Base-by-base conservation (phyloP, 1,140 invertebrate species). In the Achroia grisella region DNA sequence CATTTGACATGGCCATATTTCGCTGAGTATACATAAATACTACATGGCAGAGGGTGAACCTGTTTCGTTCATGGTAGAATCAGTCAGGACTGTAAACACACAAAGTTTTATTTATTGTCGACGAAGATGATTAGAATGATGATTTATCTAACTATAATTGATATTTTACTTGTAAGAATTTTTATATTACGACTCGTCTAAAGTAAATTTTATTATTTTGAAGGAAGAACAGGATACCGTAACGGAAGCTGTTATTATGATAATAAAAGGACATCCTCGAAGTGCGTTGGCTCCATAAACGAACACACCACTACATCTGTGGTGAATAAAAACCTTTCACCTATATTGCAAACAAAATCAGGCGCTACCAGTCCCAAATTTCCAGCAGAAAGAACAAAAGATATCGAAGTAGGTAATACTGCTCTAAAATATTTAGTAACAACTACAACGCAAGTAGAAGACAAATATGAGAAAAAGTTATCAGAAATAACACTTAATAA, bases 251-350 rank as follows among this genome's bases (percentile, higher is more conserved):
- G 39, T 40, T 57, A 62, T 53, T 63, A 59, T 36, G 53, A 62
- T 12, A 42, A 53, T 14, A 75, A 69, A 43, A 67, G 29, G 51
- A 71, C 61, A 9, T 65, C 60, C 12, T 70, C 70, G 4, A 82
- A 77, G 55, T 70, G 68, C 32, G 65, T 75, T 2, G 71, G 70
- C 27, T 64, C 62, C 31, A 11, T 42, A 13, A 23, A 56, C 12
- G 57, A 70, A 35, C 23, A 56, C 15, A 55, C 40, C 8, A 51
- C 51, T 23, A 6, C 2, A 4, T 14, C 41, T 28, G 34, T 62
- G 0, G 10, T 77, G 4, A 63, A 41, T 30, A 56, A 67, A 32
- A 71, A 71, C 34, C 33, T 81, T 8, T 81, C 72, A 4, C 74
- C 77, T 3, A 67, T 76, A 37, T 12, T 65, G 10, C 49, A 60